These are phyloP conservation scores for Coremacera marginata DNA, from an alignment of 2,888 invertebrate species.

Conservation along the genomic window DNA sequence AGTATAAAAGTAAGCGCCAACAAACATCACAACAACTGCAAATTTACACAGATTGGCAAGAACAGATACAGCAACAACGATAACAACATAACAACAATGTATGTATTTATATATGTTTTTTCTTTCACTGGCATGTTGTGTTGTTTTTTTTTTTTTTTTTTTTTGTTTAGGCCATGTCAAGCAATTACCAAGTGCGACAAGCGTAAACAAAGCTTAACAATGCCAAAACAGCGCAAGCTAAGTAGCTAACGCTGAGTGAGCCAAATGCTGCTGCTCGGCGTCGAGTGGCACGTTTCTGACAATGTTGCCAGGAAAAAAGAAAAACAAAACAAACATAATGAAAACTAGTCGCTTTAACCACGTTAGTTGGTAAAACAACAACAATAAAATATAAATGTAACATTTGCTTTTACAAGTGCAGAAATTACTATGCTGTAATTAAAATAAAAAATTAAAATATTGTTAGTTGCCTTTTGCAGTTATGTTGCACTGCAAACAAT, in stretches of 20 bases:
- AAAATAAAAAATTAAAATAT: no score
- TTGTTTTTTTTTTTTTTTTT: not conserved
- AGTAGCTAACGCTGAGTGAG: not conserved
- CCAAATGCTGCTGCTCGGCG: not conserved
- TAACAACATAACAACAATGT: not conserved
- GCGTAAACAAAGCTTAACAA: slow-evolving; percentile 22
- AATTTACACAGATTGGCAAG: slow-evolving; percentile 8
- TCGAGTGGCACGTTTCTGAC: not conserved
- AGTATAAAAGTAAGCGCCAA: not conserved
- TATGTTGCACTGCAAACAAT: no score
- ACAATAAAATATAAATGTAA: not conserved
- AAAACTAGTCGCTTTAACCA: not conserved
- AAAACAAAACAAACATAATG: not conserved
- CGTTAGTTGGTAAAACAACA: not conserved
- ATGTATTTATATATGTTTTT: not conserved
- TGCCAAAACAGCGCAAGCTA: slow-evolving; percentile 6
- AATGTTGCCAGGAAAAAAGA: not conserved
- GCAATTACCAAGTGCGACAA: slow-evolving; percentile 20
- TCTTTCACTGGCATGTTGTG: no score
- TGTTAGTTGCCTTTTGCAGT: no score
- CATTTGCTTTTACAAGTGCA: no score
- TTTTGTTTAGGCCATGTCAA: not conserved
- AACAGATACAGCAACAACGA: not conserved
- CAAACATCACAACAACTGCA: slow-evolving; percentile 8
- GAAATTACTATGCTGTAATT: no score